Evolutionary conservation across 2,888 invertebrate genomes (phyloP).

Genomic region (Rapana venosa): DNA sequence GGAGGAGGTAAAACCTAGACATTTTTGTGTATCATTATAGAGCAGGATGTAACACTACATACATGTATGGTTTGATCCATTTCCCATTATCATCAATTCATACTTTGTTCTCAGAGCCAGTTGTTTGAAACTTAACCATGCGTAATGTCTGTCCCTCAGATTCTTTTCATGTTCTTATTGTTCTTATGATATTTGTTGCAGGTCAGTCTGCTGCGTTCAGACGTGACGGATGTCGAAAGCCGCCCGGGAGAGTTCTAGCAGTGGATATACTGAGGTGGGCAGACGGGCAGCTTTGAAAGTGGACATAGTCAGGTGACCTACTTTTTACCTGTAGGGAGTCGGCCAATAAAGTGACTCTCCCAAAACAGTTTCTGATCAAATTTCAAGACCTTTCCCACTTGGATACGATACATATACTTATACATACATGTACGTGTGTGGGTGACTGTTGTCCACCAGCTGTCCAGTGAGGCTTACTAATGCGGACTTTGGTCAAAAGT

Average conservation of each 20-base stretch:
- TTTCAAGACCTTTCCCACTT: background rate
- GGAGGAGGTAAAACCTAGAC: too few relatives aligned
- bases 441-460: background rate
- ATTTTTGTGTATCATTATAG: too few relatives aligned
- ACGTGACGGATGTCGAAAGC: background rate
- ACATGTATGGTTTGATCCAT: too few relatives aligned
- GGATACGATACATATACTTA: background rate
- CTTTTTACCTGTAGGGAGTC: background rate
- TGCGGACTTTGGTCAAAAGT: background rate
- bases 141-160: too few relatives aligned
- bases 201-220: background rate
- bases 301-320: conserved; percentile 7
- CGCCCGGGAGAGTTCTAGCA: background rate
- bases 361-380: background rate
- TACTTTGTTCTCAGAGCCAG: too few relatives aligned
- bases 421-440: background rate
- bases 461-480: background rate
- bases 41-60: too few relatives aligned
- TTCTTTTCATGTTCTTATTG: too few relatives aligned
- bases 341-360: background rate
- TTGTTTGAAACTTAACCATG: too few relatives aligned
- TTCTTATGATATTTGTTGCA: too few relatives aligned
- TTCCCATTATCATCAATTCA: too few relatives aligned
- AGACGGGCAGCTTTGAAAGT: background rate
- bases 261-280: background rate